Conservation (phyloP, 2,888 invertebrate genomes). For the Mongoloraphidia duomilia region DNA sequence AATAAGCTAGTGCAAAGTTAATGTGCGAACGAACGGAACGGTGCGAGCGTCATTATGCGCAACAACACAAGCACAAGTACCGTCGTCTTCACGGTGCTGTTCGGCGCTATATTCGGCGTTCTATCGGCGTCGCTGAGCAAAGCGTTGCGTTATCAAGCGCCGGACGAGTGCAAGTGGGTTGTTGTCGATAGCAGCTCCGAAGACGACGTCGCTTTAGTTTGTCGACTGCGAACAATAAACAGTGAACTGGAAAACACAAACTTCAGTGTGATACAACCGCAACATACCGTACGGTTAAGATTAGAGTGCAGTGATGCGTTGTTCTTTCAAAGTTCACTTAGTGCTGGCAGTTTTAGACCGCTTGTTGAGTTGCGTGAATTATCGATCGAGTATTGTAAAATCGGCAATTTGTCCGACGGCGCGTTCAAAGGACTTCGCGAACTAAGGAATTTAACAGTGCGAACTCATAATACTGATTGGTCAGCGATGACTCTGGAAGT, state of each 20-base stretch:
- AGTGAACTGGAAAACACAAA: constrained; percentile 70
- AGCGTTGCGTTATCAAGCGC: constrained; percentile 56
- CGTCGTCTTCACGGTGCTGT: constrained; percentile 40
- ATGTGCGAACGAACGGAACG: constrained; percentile 6
- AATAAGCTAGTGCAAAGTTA: constrained; percentile 1
- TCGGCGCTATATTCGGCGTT: constrained; percentile 45
- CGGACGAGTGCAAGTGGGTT: constrained; percentile 70
- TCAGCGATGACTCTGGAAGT: constrained; percentile 66
- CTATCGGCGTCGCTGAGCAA: constrained; percentile 45
- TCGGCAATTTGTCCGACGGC: constrained; percentile 64
- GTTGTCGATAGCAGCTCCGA: constrained; percentile 49
- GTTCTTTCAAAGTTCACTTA: constrained; percentile 65
- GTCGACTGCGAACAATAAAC: constrained; percentile 61
- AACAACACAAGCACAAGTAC: constrained; percentile 32
- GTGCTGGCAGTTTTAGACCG: constrained; percentile 62
- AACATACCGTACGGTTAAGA: constrained; percentile 59
- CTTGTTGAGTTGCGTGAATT: constrained; percentile 61
- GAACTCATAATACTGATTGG: constrained; percentile 75
- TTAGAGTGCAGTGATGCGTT: constrained; percentile 69
- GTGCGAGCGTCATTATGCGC: constrained; percentile 13
- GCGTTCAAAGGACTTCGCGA: constrained; percentile 69
- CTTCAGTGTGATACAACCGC: constrained; percentile 70
- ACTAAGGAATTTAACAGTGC: constrained; percentile 62
- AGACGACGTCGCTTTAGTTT: constrained; percentile 55
- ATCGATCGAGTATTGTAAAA: constrained; percentile 70